phyloP scores from a whole-genome alignment of 2,113 vertebrate genomes.

The Irena cyanogastra region DNA sequence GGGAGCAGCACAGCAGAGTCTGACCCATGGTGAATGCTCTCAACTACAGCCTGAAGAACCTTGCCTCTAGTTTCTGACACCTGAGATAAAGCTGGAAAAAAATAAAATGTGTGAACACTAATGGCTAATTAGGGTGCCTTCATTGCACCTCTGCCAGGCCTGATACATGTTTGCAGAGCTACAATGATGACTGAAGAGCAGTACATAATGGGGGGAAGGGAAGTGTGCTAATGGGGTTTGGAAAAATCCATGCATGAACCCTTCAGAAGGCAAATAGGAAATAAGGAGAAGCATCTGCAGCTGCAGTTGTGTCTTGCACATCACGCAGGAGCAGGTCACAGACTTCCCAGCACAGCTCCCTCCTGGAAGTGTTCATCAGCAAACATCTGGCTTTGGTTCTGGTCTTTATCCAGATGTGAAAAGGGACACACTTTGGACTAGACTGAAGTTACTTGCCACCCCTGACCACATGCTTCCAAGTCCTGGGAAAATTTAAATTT shows the following conservation, averaged over 20 bases:
- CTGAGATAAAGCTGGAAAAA: not conserved
- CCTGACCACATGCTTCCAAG: not conserved
- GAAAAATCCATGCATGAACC: not conserved
- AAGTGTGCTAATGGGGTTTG: not conserved
- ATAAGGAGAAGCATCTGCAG: not conserved
- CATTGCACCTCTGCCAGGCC: not conserved
- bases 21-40: not conserved
- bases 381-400: not conserved
- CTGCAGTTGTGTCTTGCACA: not conserved
- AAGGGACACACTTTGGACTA: not conserved
- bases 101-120: not conserved
- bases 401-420: not conserved
- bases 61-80: not conserved
- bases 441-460: not conserved
- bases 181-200: not conserved
- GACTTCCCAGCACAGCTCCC: not conserved
- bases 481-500: not conserved
- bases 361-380: not conserved
- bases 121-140: constrained; percentile 28
- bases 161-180: not conserved
- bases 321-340: not conserved
- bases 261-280: not conserved
- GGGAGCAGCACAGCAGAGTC: not conserved
- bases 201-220: not conserved
- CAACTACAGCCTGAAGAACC: not conserved